Conservation (phyloP, 2,888 invertebrate genomes). For the Nineta flava region DNA sequence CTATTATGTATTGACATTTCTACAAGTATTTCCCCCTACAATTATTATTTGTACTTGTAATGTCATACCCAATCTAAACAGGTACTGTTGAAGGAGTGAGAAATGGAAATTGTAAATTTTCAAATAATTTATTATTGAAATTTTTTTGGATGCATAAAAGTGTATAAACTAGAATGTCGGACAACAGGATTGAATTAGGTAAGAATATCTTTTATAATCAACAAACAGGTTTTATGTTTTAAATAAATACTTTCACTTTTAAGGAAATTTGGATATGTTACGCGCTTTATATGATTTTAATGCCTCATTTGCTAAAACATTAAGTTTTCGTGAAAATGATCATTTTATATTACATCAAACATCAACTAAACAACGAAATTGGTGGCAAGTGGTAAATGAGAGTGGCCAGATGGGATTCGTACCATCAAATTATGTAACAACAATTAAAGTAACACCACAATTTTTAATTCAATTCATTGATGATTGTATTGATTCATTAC, state of each 20-base stretch:
- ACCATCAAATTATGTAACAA: constrained; percentile 72
- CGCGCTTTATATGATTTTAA: constrained; percentile 72
- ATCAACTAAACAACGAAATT: constrained; percentile 64
- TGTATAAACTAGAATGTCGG: constrained; percentile 7
- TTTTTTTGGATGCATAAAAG: no score
- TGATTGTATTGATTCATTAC: constrained; percentile 44
- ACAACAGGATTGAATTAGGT: constrained; percentile 8
- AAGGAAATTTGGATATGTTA: constrained; percentile 58
- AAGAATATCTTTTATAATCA: constrained; percentile 4
- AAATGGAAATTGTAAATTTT: no score
- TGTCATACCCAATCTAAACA: no score
- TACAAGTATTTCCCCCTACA: no score
- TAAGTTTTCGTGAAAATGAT: constrained; percentile 66
- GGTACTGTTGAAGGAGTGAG: no score
- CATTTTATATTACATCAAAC: constrained; percentile 66
- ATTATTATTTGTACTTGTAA: no score
- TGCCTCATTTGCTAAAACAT: constrained; percentile 66
- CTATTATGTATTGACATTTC: no score
- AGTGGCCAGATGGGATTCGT: constrained; percentile 72
- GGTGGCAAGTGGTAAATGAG: constrained; percentile 79
- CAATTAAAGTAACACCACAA: constrained; percentile 56
- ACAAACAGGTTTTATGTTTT: background rate
- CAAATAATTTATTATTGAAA: no score
- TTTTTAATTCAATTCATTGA: constrained; percentile 56
- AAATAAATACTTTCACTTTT: background rate